Conservation (phyloP, 2,888 invertebrate genomes). For the Leptothorax acervorum region DNA sequence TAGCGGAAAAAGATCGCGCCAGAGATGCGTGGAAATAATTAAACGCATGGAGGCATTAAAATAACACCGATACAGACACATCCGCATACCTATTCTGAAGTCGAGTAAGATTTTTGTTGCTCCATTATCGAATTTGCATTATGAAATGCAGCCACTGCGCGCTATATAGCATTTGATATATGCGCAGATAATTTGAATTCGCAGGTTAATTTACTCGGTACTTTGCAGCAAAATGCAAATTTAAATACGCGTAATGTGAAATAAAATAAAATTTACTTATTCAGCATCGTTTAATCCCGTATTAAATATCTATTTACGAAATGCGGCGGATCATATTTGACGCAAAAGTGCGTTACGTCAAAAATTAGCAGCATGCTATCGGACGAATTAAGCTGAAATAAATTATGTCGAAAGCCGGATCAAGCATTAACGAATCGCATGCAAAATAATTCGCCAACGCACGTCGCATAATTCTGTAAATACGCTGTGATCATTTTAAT, state of each 20-base stretch:
- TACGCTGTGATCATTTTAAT: constrained; percentile 18
- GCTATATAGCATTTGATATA: neutral
- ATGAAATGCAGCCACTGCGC: constrained; percentile 17
- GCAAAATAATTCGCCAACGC: constrained; percentile 37
- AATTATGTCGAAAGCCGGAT: constrained; percentile 46
- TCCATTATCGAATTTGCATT: constrained; percentile 54
- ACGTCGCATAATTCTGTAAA: constrained; percentile 10
- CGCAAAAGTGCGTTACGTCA: constrained; percentile 23
- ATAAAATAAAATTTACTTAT: constrained; percentile 57
- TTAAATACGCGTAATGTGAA: constrained; percentile 47
- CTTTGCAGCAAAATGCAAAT: constrained; percentile 41
- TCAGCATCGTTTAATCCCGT: constrained; percentile 36
- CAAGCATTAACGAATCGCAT: constrained; percentile 33
- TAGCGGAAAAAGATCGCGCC: constrained; percentile 34
- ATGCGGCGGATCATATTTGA: constrained; percentile 23
- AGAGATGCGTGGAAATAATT: constrained; percentile 43
- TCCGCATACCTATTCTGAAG: constrained; percentile 17
- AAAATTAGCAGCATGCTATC: constrained; percentile 38
- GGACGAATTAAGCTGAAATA: constrained; percentile 39
- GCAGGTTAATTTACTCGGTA: constrained; percentile 42
- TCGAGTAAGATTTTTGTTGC: constrained; percentile 50
- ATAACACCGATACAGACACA: constrained; percentile 7
- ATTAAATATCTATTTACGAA: constrained; percentile 49
- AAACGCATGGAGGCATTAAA: constrained; percentile 29
- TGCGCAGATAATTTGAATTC: constrained; percentile 47